phyloP scores from a whole-genome alignment of 2,888 invertebrate species.

The Athalia circularis region DNA sequence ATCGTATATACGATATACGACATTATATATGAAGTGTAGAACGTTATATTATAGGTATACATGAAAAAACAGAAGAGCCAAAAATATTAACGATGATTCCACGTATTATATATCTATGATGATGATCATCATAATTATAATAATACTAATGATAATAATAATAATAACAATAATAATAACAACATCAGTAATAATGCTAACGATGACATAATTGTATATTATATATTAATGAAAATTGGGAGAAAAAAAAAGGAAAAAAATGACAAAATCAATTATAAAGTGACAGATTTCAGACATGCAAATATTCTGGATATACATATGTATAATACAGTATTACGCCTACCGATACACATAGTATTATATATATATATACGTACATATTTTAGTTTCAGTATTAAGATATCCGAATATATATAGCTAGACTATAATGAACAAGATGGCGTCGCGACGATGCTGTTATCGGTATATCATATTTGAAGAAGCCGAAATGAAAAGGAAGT shows the following conservation, averaged over 20 bases:
- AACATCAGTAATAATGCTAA: too few species aligned
- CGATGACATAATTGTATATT: too few species aligned
- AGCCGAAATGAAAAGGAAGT: neutral
- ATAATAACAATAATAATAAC: neutral
- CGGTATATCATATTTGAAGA: neutral
- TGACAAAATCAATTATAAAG: neutral
- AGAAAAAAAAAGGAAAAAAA: neutral
- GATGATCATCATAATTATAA: neutral
- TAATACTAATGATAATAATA: slow-evolving; percentile 16
- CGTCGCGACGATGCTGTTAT: too few species aligned
- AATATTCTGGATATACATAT: neutral
- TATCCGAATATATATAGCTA: neutral
- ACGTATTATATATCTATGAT: neutral
- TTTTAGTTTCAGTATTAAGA: neutral
- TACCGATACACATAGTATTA: neutral
- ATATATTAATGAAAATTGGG: too few species aligned
- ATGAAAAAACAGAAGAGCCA: slow-evolving; percentile 1
- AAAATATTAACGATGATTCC: slow-evolving; percentile 11
- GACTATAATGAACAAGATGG: neutral
- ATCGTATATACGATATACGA: neutral
- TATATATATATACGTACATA: neutral
- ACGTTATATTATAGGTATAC: neutral
- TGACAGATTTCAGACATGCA: neutral
- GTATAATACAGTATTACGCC: neutral
- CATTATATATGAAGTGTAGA: neutral